phyloP scores from a whole-genome alignment of 2,888 invertebrate genomes.

The Diarsia brunnea region DNA sequence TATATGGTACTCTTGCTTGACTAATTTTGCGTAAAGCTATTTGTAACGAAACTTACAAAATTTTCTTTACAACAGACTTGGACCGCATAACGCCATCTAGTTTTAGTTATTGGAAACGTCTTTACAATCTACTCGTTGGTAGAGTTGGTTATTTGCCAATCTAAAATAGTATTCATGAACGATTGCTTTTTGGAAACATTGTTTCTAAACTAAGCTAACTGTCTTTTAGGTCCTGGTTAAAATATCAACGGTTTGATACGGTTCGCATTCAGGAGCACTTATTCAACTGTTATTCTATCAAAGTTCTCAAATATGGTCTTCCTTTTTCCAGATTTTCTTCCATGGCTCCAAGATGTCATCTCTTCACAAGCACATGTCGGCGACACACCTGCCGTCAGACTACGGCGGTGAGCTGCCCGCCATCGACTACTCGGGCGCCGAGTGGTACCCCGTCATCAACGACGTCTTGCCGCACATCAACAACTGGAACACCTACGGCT shows the following conservation, averaged over 20 bases:
- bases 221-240: too few relatives aligned
- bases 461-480: constrained; percentile 92
- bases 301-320: not conserved
- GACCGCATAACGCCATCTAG: constrained; percentile 37
- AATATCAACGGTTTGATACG: not conserved
- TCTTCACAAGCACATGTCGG: constrained; percentile 93
- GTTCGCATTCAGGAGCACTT: not conserved
- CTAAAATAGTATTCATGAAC: not conserved
- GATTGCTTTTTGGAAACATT: not conserved
- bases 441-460: constrained; percentile 94
- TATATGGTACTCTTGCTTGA: constrained; percentile 6
- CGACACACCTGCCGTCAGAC: constrained; percentile 93
- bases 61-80: not conserved
- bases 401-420: constrained; percentile 94
- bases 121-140: not conserved
- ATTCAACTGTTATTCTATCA: not conserved
- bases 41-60: constrained; percentile 13
- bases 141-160: not conserved
- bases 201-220: too few relatives aligned
- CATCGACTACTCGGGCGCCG: constrained; percentile 94
- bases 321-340: constrained; percentile 93
- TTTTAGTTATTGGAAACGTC: not conserved
- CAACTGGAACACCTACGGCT: constrained; percentile 93
- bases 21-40: constrained; percentile 42
- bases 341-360: constrained; percentile 95